Percentiles rank a stretch among this genome's conserved stretches.
Evolutionary conservation across 2,888 invertebrate genomes (phyloP).

Genomic region (Andrena haemorrhoa): DNA sequence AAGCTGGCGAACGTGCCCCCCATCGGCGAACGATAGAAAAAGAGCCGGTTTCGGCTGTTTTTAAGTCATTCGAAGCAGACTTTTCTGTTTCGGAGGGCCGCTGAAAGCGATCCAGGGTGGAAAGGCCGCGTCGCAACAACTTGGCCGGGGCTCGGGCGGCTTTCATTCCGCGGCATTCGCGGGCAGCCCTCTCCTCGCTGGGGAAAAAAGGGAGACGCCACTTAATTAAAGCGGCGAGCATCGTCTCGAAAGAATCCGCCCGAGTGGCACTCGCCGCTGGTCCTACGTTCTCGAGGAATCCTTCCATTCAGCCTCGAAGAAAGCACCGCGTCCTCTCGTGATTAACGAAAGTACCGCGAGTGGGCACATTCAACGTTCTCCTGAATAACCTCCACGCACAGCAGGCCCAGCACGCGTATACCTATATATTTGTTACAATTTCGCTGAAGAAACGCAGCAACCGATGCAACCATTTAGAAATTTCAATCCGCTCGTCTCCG

Average conservation of each 20-base stretch:
- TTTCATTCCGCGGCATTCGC: slow-evolving; percentile 55
- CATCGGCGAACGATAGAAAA: not conserved
- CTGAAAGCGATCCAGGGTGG: not conserved
- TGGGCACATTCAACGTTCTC: slow-evolving; percentile 38
- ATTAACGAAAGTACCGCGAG: slow-evolving; percentile 45
- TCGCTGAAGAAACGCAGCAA: not conserved
- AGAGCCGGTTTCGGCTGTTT: slow-evolving; percentile 10
- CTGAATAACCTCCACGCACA: slow-evolving; percentile 35
- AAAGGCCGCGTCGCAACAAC: slow-evolving; percentile 53
- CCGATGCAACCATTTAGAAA: not conserved
- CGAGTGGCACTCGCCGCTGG: slow-evolving; percentile 66
- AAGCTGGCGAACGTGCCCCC: not conserved
- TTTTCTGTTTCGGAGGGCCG: slow-evolving; percentile 2
- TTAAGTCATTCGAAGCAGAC: slow-evolving; percentile 25
- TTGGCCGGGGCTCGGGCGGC: slow-evolving; percentile 52
- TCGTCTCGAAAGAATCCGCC: slow-evolving; percentile 67
- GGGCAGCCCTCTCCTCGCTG: slow-evolving; percentile 27
- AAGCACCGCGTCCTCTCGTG: slow-evolving; percentile 52
- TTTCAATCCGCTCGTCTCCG: not conserved
- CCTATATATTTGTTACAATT: slow-evolving; percentile 24
- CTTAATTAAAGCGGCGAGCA: slow-evolving; percentile 71
- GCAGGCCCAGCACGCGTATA: not conserved
- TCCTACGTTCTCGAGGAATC: slow-evolving; percentile 54
- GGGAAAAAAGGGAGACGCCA: slow-evolving; percentile 65
- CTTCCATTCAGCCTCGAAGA: slow-evolving; percentile 65